These are phyloP conservation scores for Epizoanthus stellaris DNA, from an alignment of 92 coral and sea anemone species.

Conservation along the genomic window DNA sequence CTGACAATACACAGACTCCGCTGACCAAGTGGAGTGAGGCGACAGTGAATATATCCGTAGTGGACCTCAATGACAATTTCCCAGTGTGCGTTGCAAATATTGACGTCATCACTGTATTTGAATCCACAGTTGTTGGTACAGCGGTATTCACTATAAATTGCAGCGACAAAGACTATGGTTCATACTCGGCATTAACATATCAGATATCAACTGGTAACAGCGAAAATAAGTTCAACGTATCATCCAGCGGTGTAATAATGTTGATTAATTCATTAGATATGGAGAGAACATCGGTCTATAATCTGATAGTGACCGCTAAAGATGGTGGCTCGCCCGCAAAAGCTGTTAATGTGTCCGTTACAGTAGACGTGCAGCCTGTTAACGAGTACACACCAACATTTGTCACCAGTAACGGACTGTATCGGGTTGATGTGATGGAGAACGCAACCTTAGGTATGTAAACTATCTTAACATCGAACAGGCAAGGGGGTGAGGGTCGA, in stretches of 20 bases:
- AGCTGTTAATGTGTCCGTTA: slow-evolving; percentile 50
- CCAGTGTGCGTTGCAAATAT: slow-evolving; percentile 49
- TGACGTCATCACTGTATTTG: slow-evolving; percentile 53
- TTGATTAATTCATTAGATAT: slow-evolving; percentile 45
- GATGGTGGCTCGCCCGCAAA: slow-evolving; percentile 64
- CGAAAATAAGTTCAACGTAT: slow-evolving; percentile 59
- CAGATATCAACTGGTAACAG: slow-evolving; percentile 50
- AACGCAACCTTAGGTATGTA: slow-evolving; percentile 65
- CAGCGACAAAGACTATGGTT: slow-evolving; percentile 54
- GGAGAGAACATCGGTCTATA: slow-evolving; percentile 52
- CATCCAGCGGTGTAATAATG: slow-evolving; percentile 59
- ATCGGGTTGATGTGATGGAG: slow-evolving; percentile 61
- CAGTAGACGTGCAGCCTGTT: slow-evolving; percentile 54
- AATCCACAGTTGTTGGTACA: slow-evolving; percentile 59
- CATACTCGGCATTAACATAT: slow-evolving; percentile 47
- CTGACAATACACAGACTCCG: slow-evolving; percentile 54
- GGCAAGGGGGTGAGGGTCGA: no score
- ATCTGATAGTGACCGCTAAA: slow-evolving; percentile 56
- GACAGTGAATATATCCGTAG: slow-evolving; percentile 56
- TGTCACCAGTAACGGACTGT: slow-evolving; percentile 46
- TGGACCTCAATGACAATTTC: slow-evolving; percentile 67
- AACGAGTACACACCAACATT: slow-evolving; percentile 68
- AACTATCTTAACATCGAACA: neutral
- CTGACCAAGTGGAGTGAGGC: slow-evolving; percentile 60
- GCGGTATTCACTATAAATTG: slow-evolving; percentile 57